Evolutionary conservation across 2,888 invertebrate species (phyloP).

Genomic region (Sylvicola cinctus): DNA sequence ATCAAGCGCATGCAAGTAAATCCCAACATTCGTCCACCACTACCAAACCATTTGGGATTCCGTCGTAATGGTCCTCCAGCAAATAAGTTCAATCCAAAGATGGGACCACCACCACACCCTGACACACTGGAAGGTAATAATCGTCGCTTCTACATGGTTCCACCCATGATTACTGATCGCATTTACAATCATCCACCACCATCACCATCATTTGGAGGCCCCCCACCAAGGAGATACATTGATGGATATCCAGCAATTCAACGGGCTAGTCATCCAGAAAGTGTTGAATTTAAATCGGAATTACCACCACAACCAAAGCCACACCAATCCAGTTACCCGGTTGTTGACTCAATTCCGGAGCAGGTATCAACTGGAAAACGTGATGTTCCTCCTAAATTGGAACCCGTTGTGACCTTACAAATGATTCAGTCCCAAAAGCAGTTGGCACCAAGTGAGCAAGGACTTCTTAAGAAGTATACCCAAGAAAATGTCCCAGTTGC

Average conservation of each 20-base stretch:
- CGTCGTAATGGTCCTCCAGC: neutral
- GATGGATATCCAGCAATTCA: slow-evolving; percentile 16
- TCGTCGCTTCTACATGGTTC: slow-evolving; percentile 20
- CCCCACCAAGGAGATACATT: slow-evolving; percentile 7
- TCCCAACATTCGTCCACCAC: neutral
- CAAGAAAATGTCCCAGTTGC: slow-evolving; percentile 10
- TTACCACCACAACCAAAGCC: slow-evolving; percentile 1
- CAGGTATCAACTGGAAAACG: neutral
- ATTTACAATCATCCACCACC: slow-evolving; percentile 9
- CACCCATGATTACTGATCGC: slow-evolving; percentile 7
- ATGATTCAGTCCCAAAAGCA: slow-evolving; percentile 35
- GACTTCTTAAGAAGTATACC: slow-evolving; percentile 17
- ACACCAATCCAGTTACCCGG: neutral
- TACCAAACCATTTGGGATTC: neutral
- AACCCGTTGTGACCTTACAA: slow-evolving; percentile 41
- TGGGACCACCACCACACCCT: neutral
- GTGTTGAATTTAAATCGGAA: neutral
- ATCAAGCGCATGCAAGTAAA: neutral
- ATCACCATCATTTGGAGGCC: slow-evolving; percentile 5
- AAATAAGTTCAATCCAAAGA: neutral
- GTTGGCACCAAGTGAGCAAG: slow-evolving; percentile 17
- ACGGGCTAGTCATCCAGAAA: slow-evolving; percentile 9
- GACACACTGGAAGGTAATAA: slow-evolving; percentile 13
- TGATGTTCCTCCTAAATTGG: slow-evolving; percentile 15
- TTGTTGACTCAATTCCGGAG: neutral